Evolutionary conservation across 2,888 invertebrate genomes (phyloP).

Genomic region (Gerris lacustris): DNA sequence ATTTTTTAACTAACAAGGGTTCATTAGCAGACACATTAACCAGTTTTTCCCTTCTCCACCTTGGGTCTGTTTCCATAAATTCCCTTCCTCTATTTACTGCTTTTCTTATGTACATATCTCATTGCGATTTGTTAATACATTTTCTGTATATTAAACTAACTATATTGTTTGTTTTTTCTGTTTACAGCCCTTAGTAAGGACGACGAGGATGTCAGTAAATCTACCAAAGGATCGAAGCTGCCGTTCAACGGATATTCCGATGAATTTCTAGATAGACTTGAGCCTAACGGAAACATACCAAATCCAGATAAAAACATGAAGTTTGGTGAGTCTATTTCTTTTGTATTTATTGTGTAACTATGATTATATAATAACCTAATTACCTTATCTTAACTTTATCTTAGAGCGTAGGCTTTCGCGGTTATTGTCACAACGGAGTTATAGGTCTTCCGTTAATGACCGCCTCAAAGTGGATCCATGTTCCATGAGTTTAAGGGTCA

Average conservation of each 20-base stretch:
- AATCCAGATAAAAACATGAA: conserved; percentile 62
- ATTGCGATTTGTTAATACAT: too few species aligned
- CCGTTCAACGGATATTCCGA: conserved; percentile 88
- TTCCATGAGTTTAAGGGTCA: too few species aligned
- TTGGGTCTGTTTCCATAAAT: too few species aligned
- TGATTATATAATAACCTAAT: too few species aligned
- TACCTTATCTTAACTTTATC: too few species aligned
- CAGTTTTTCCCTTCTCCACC: too few species aligned
- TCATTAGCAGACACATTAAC: too few species aligned
- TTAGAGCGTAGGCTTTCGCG: too few species aligned
- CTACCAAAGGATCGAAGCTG: conserved; percentile 55
- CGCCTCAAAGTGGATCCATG: too few species aligned
- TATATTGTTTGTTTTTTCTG: conserved; percentile 18
- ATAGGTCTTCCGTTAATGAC: too few species aligned
- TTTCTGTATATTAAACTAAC: neutral
- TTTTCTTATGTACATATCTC: neutral
- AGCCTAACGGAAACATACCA: conserved; percentile 86
- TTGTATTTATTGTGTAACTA: neutral
- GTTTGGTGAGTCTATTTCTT: conserved; percentile 45
- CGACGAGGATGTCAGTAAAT: conserved; percentile 59
- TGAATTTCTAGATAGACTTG: conserved; percentile 83
- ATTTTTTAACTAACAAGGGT: too few species aligned
- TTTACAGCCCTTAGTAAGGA: conserved; percentile 82
- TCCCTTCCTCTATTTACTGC: neutral
- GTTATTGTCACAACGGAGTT: too few species aligned